Evolutionary conservation across 2,888 invertebrate genomes (phyloP).

Genomic region (Melieria crassipennis): DNA sequence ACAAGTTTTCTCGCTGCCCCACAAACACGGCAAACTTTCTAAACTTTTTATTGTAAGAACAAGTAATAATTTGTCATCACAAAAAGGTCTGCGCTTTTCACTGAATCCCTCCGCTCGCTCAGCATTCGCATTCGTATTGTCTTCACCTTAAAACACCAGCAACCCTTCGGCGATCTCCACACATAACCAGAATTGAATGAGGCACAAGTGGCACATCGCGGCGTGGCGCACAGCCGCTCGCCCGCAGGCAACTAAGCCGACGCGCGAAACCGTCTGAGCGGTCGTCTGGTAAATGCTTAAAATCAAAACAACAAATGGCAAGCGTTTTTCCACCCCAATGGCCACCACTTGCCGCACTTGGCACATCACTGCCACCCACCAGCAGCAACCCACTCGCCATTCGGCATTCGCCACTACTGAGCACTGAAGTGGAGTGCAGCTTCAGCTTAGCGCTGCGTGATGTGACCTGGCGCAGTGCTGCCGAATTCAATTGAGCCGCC

Average conservation of each 20-base stretch:
- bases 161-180: too few species aligned
- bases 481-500: slow-evolving; percentile 15
- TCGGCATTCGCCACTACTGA: neutral
- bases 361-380: neutral
- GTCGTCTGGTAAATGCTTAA: slow-evolving; percentile 13
- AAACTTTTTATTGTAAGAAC: too few species aligned
- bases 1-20: too few species aligned
- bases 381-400: neutral
- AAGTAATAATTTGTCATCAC: too few species aligned
- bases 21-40: too few species aligned
- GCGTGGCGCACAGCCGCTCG: neutral
- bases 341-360: slow-evolving; percentile 9
- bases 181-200: too few species aligned
- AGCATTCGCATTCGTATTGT: too few species aligned
- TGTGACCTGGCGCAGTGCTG: slow-evolving; percentile 28
- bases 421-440: slow-evolving; percentile 26
- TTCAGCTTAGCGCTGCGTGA: slow-evolving; percentile 29
- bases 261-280: neutral
- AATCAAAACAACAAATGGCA: slow-evolving; percentile 36
- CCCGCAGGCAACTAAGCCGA: slow-evolving; percentile 17
- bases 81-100: too few species aligned
- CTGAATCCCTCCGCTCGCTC: too few species aligned
- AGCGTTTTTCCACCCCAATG: slow-evolving; percentile 39
- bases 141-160: too few species aligned
- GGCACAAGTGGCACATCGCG: too few species aligned